Evolutionary conservation across 2,797 vertebrate species (phyloP).

Genomic region (Epinephelus coioides): DNA sequence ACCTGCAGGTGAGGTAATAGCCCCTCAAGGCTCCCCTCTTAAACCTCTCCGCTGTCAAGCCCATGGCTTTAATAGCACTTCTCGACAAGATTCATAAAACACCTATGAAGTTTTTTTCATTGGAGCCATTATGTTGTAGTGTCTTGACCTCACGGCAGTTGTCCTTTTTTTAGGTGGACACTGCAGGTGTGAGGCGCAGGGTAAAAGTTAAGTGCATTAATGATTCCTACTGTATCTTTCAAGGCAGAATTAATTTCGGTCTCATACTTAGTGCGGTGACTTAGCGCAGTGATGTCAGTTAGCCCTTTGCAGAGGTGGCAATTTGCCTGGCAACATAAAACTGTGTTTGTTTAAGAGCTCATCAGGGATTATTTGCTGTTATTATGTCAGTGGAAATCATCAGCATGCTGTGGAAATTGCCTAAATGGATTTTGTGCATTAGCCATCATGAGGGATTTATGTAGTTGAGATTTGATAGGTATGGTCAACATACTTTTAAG

Average conservation of each 20-base stretch:
- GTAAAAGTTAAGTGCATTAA: slow-evolving; percentile 38
- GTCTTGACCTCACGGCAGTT: slow-evolving; percentile 47
- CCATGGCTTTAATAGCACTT: slow-evolving; percentile 53
- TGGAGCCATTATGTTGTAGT: slow-evolving; percentile 33
- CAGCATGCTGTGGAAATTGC: slow-evolving; percentile 59
- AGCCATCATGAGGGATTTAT: slow-evolving; percentile 60
- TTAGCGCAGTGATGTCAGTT: slow-evolving; percentile 47
- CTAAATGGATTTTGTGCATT: slow-evolving; percentile 70
- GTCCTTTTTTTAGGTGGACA: slow-evolving; percentile 37
- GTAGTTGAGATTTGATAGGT: slow-evolving; percentile 59
- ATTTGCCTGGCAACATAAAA: slow-evolving; percentile 61
- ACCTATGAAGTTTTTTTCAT: slow-evolving; percentile 40
- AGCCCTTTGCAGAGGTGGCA: slow-evolving; percentile 48
- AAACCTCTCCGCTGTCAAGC: slow-evolving; percentile 57
- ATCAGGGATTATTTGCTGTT: slow-evolving; percentile 69
- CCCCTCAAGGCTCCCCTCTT: slow-evolving; percentile 51
- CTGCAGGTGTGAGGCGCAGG: slow-evolving; percentile 12
- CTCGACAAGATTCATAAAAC: slow-evolving; percentile 68
- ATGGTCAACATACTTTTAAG: slow-evolving; percentile 58
- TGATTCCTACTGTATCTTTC: slow-evolving; percentile 22
- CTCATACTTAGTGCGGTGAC: slow-evolving; percentile 15
- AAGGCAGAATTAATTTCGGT: slow-evolving; percentile 28
- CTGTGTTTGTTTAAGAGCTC: slow-evolving; percentile 72
- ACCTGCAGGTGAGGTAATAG: slow-evolving; percentile 59
- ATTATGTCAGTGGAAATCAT: slow-evolving; percentile 69